Evolutionary conservation across 2,113 vertebrate genomes (phyloP).

Genomic region (Xenotilapia caudafasciata): DNA sequence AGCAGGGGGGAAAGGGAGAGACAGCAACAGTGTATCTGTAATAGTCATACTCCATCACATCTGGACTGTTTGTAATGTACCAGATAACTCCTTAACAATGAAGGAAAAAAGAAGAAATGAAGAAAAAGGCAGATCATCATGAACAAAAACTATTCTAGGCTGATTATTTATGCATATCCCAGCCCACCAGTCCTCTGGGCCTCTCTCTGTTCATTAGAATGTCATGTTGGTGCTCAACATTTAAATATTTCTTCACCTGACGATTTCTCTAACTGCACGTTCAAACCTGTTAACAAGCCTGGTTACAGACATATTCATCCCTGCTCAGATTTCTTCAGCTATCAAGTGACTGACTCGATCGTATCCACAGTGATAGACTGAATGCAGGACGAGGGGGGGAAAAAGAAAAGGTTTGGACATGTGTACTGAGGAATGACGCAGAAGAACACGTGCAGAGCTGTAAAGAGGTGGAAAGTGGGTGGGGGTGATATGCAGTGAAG

Average conservation of each 20-base stretch:
- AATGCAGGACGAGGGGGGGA: rapidly evolving
- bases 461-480: not conserved
- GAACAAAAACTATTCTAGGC: not conserved
- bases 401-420: not conserved
- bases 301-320: not conserved
- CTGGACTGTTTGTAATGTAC: not conserved
- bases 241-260: not conserved
- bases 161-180: not conserved
- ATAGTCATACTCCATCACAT: not conserved
- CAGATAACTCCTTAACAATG: not conserved
- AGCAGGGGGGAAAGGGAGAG: not conserved
- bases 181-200: not conserved
- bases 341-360: not conserved
- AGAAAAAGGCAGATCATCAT: not conserved
- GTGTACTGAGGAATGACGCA: not conserved
- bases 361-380: not conserved
- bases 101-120: not conserved
- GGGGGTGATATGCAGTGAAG: not conserved
- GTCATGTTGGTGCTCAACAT: not conserved
- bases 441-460: not conserved
- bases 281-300: not conserved
- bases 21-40: not conserved
- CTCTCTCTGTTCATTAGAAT: not conserved
- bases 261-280: not conserved
- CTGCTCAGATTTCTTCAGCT: not conserved